Conservation (phyloP, 2,113 vertebrate genomes). For the Ramphastos sulfuratus region DNA sequence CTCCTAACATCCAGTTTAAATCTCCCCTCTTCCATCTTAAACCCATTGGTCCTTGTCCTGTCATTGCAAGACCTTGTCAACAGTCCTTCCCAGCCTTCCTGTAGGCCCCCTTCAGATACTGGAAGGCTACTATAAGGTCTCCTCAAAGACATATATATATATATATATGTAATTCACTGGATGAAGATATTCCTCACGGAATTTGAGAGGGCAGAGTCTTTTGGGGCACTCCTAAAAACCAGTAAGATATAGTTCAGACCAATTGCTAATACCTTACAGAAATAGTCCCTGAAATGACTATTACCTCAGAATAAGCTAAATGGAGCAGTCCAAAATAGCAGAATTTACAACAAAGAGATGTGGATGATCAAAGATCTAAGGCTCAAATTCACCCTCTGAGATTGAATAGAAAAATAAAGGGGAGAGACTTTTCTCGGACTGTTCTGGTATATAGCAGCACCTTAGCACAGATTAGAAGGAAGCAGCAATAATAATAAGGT, state of each 20-base stretch:
- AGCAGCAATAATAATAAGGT: neutral
- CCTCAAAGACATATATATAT: too few relatives aligned
- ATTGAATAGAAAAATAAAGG: neutral
- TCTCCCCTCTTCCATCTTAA: too few relatives aligned
- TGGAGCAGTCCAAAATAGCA: neutral
- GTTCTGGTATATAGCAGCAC: neutral
- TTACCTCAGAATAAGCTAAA: neutral
- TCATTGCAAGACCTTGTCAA: too few relatives aligned
- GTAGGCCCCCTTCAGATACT: too few relatives aligned
- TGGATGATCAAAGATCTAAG: neutral
- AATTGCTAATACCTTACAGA: neutral
- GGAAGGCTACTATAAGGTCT: too few relatives aligned
- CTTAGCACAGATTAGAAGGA: neutral
- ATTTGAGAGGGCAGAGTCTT: neutral
- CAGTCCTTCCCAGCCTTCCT: too few relatives aligned
- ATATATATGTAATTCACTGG: neutral
- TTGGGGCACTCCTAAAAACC: neutral
- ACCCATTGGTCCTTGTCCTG: too few relatives aligned
- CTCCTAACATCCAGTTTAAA: too few relatives aligned
- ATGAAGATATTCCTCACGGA: neutral
- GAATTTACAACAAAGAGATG: neutral
- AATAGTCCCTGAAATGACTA: neutral
- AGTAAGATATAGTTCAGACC: neutral
- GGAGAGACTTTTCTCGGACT: neutral
- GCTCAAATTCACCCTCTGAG: neutral